Base-by-base conservation (phyloP, 2,797 vertebrate genomes). In the Zenarchopterus dispar region DNA sequence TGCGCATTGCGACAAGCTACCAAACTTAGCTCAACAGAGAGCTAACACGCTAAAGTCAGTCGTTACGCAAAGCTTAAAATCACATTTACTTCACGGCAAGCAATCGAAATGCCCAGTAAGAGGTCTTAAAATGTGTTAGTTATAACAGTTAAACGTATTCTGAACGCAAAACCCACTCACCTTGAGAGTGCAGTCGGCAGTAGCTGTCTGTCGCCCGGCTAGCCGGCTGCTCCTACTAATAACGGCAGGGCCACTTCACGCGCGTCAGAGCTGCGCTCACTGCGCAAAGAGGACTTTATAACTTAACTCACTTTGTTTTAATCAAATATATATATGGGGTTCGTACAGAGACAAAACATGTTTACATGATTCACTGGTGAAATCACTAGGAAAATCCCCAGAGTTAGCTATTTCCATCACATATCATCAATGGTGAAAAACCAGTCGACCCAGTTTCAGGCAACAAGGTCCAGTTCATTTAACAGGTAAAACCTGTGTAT, bases 211-310 rank as follows among this genome's bases (percentile, higher is more conserved):
- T 46, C 26, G 16, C 11, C 19, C 10, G 44, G 58, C 22, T 74
- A 48, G 43, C 79, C 76, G 66, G 63, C 73, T 81, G 67, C 81
- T 80, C 19, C 5, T 33, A 70, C 39, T 62, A 46, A 88, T 39
- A 4, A 1, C 11, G 13, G 36, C 36, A 8, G 36, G 4, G 10
- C 1, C 7, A 56, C 81, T 56, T 80, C 70, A 63, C 0, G 47
- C 0, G 36, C 62, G 54, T 85, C 76, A 73, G 0, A 1, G 18
- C n/a, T 88, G 68, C 81, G 63, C 63, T 53, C 36, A 4, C 13
- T 39, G 36, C 36, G 36, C 21, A 72, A 18, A 61, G 56, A 10
- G 44, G 54, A 67, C 62, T 33, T 0, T 16, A 43, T 4, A 15
- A 31, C 1, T 13, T 2, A 0, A 56, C 26, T 2, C 1, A 9